Conservation (phyloP, 2,797 vertebrate species). For the Stomatorhinus walkeri region DNA sequence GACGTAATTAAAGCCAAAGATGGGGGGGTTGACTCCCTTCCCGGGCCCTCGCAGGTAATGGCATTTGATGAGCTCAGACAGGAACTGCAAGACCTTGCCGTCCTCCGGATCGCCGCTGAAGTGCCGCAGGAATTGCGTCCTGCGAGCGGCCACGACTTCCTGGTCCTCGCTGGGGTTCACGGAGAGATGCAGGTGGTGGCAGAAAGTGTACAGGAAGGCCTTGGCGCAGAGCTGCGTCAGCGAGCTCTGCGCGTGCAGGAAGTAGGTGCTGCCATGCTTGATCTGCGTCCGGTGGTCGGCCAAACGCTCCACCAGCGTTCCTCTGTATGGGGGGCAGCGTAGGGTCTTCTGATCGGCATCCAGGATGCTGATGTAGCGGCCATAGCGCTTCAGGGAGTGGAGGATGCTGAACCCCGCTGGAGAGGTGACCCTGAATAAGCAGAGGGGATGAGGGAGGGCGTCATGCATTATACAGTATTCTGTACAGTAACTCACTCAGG, state of each 20-base stretch:
- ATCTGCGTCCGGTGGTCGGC: constrained; percentile 90
- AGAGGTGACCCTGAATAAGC: constrained; percentile 65
- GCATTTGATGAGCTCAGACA: constrained; percentile 84
- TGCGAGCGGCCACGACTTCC: constrained; percentile 61
- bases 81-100: constrained; percentile 77
- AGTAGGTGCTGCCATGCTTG: constrained; percentile 91
- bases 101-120: constrained; percentile 83
- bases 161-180: constrained; percentile 64
- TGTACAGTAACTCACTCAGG: background rate
- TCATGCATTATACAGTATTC: background rate
- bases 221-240: constrained; percentile 80
- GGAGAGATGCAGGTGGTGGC: constrained; percentile 88
- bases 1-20: constrained; percentile 86
- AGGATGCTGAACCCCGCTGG: constrained; percentile 69
- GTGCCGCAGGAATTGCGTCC: constrained; percentile 73
- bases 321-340: constrained; percentile 79
- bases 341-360: constrained; percentile 89
- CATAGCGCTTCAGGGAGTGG: constrained; percentile 82
- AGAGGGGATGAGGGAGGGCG: background rate
- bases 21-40: constrained; percentile 44
- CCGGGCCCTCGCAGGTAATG: constrained; percentile 68
- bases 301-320: constrained; percentile 70
- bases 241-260: constrained; percentile 77
- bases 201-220: constrained; percentile 90
- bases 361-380: constrained; percentile 85